Evolutionary conservation across 2,113 vertebrate species (phyloP), one percentile per base, ranked within the genome.

Genomic region (Nothocercus nigrocapillus): DNA sequence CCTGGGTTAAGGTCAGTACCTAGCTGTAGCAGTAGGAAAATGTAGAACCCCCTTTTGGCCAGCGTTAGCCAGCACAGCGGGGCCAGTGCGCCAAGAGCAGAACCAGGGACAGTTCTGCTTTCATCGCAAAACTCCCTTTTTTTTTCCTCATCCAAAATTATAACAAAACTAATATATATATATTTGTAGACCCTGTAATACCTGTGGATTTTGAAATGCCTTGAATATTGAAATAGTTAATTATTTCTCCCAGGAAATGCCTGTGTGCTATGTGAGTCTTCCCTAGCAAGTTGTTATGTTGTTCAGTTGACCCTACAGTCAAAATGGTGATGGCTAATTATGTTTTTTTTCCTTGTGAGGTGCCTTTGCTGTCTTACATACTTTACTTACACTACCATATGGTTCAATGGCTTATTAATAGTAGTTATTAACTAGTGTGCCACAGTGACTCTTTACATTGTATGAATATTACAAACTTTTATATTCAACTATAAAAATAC

Each of bases 11-110:
- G 6, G 34, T 47, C 28, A 51, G 34, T 38, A 88, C 7, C 21
- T 80, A 85, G 44, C 32, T 61, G 13, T 5, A 56, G 36, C 47
- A 24, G 11, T 25, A 76, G 47, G 4, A 66, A 74, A 82, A 73
- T n/a, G 6, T 7, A 15, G 25, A 49, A 38, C 14, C 15, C 9
- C 11, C 25, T 61, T 25, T 32, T 5, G 5, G 1, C 3, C 0
- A 38, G 5, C 66, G 77, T 73, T 83, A 58, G 61, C 32, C 45
- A 49, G 34, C 20, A 9, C 4, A 2, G 72, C n/a, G 24, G 4
- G 42, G 36, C 7, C 7, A 16, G 25, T 2, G 17, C 1, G 13
- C 12, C 40, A 1, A 34, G 21, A 2, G 21, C 2, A 49, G 47
- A 21, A 4, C 47, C 20, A 13, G 1, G 28, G 7, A 4, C 2